Percentiles rank a stretch among this genome's conserved stretches.
Conservation (phyloP, 1,140 invertebrate species). For the Drosophila mayri region DNA sequence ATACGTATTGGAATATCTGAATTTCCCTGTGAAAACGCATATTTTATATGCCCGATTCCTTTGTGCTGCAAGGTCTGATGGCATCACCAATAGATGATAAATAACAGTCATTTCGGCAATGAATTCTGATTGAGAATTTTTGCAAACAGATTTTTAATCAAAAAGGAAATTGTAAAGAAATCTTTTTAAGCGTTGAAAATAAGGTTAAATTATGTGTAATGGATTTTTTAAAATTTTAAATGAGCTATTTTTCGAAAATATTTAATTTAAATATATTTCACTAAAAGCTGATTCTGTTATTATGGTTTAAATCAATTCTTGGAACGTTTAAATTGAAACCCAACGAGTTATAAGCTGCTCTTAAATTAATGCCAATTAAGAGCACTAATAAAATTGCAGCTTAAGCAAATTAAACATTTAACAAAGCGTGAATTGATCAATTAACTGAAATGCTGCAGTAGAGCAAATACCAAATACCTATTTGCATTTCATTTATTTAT, state of each 20-base stretch:
- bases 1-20: conserved; percentile 27
- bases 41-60: conserved; percentile 21
- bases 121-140: neutral
- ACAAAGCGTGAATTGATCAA: conserved; percentile 54
- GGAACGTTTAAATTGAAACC: too few species aligned
- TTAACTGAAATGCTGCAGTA: conserved; percentile 29
- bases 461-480: conserved; percentile 14
- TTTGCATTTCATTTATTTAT: conserved; percentile 32
- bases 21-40: conserved; percentile 21
- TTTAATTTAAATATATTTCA: too few species aligned
- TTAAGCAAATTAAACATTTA: conserved; percentile 51
- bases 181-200: neutral
- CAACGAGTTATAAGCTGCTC: neutral
- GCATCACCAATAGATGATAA: conserved; percentile 19
- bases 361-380: neutral
- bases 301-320: neutral
- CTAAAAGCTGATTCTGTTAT: neutral
- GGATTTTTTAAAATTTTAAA: too few species aligned
- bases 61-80: conserved; percentile 27
- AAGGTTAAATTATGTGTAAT: neutral
- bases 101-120: conserved; percentile 24
- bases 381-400: neutral
- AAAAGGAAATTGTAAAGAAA: too few species aligned
- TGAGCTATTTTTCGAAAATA: too few species aligned
- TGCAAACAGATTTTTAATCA: neutral